Evolutionary conservation across 2,888 invertebrate genomes (phyloP).

Genomic region (Stramonita haemastoma): DNA sequence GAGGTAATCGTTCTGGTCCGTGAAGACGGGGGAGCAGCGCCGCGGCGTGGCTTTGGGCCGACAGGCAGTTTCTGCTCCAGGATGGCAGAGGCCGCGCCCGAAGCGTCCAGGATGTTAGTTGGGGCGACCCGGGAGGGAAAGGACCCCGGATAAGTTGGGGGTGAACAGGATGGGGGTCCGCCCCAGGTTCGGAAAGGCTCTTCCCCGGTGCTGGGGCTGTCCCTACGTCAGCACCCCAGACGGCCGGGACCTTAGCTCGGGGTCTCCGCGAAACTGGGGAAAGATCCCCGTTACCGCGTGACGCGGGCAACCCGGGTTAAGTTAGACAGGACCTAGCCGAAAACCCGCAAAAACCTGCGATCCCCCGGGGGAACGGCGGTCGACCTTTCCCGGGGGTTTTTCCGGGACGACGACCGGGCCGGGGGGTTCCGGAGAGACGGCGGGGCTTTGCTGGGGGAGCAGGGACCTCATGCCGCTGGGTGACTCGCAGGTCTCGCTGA

Average conservation of each 20-base stretch:
- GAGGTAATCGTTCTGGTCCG: slow-evolving; percentile 51
- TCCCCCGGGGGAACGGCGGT: slow-evolving; percentile 64
- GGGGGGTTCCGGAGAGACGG: slow-evolving; percentile 54
- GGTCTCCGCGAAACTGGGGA: slow-evolving; percentile 60
- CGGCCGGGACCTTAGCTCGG: slow-evolving; percentile 64
- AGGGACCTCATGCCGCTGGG: slow-evolving; percentile 61
- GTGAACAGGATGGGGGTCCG: slow-evolving; percentile 1
- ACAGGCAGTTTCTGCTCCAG: slow-evolving; percentile 22
- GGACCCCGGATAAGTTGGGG: slow-evolving; percentile 25
- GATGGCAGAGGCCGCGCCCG: slow-evolving; percentile 2
- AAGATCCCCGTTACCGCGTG: not conserved
- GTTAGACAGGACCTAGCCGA: slow-evolving; percentile 49
- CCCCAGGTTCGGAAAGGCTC: slow-evolving; percentile 61
- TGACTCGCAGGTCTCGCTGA: slow-evolving; percentile 56
- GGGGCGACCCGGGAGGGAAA: slow-evolving; percentile 35
- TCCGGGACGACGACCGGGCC: slow-evolving; percentile 53
- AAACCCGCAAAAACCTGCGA: slow-evolving; percentile 49
- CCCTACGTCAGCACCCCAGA: slow-evolving; percentile 63
- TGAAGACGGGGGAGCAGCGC: slow-evolving; percentile 40
- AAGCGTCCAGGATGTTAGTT: not conserved
- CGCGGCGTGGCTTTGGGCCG: slow-evolving; percentile 24
- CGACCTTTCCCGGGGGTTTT: slow-evolving; percentile 46
- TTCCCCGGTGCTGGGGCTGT: slow-evolving; percentile 69
- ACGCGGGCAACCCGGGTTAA: slow-evolving; percentile 26
- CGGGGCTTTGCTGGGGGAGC: slow-evolving; percentile 58